Evolutionary conservation across 2,797 vertebrate genomes (phyloP), one percentile per base, ranked within the genome.

Genomic region (Diplodus puntazzo): DNA sequence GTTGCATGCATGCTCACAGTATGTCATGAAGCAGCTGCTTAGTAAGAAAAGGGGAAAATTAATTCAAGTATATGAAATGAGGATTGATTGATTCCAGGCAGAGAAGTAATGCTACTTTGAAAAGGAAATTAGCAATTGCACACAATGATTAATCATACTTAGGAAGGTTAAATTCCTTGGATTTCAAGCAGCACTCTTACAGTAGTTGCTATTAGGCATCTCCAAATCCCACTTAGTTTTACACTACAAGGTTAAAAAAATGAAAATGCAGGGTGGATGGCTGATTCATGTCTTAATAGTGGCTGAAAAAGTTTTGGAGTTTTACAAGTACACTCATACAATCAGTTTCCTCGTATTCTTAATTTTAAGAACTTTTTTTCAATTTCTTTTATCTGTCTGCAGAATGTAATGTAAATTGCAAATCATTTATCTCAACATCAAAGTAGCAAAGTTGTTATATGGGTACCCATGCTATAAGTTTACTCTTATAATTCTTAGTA

Each of bases 121-220:
- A 87, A 82, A 80, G 77, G 54, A 75, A 75, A 81, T 78, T 25
- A 87, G 84, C 60, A 78, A 66, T 66, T 78, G 74, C 27, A 77
- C 79, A 84, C 61, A 84, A 80, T 87, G 77, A 39, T 83, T 84
- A 81, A 85, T 92, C 80, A 85, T 46, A 67, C 61, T 70, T 73
- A 76, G 21, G 21, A 69, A 50, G 58, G 52, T 60, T 67, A 39
- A 76, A 69, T 74, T 87, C 68, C 71, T 49, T 65, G 59, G 48
- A 79, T 77, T 75, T 82, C n/a, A 69, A 73, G 59, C 54, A 60
- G 64, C 64, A 52, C 25, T 53, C 65, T 72, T 63, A 39, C 39
- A 11, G 34, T 34, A 54, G 45, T 46, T 59, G 63, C 61, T 48
- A 16, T 70, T 52, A 53, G 50, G 55, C 66, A 69, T 59, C 54